Base-by-base conservation (phyloP, 2,113 vertebrate species). In the Hemichromis elongatus region DNA sequence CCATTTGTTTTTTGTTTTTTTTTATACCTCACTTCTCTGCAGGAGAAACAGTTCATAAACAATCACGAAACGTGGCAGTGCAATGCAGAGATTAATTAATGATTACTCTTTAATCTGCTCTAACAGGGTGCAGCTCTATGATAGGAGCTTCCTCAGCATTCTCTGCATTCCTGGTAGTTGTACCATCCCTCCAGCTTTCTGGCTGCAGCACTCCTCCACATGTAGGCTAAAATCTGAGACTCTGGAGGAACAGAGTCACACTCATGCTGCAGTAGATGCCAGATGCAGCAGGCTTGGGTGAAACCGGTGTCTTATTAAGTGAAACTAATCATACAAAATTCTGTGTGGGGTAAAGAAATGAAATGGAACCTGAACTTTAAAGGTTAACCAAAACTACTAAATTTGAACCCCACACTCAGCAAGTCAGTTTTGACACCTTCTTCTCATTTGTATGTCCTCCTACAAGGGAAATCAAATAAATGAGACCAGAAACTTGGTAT, bases 101-200 rank as follows among this genome's bases (percentile, higher is more conserved):
- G 57, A 90, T 83, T 55, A 42, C n/a, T 89, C 35, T 73, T 45
- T 77, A 73, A 86, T 89, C 75, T 73, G 37, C 35, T 53, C 24
- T 83, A 84, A 87, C 63, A 26, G 78, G 89, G 86, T 81, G 90
- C 47, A 75, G 83, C 83, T 57, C 61, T 63, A 90, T 79, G 89
- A 91, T 91, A 90, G 88, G 81, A 87, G 92, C 85, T 90, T 86
- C 86, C 80, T 92, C 56, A 56, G 70, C 87, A 91, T 92, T 88
- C 84, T 90, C 93, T 90, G 86, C 88, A 93, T 94, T 94, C 93
- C 86, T 88, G 54, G 70, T 77, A 81, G 61, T 63, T 86, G 88
- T 8, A 92, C 56, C 80, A 87, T 90, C 86, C 84, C 35, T 91
- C 79, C 70, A n/a, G 24, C 80, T 79, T 87, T 54, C 57, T 57